Conservation (phyloP, 2,888 invertebrate species). For the Peribatodes rhomboidaria region DNA sequence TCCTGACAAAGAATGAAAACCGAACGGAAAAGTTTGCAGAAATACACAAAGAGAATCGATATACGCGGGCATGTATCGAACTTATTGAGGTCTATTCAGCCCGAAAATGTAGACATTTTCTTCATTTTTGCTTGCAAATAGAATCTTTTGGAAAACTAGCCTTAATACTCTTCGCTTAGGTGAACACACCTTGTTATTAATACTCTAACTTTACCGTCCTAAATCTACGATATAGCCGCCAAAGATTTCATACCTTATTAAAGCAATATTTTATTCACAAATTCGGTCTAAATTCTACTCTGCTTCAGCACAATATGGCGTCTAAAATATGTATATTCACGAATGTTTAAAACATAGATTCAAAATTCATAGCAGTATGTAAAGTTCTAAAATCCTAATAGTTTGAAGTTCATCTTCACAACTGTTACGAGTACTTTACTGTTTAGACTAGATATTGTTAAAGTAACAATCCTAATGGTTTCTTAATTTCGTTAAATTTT, state of each 20-base stretch:
- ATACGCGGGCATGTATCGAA: conserved; percentile 1
- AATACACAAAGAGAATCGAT: conserved; percentile 3
- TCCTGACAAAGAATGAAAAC: not conserved
- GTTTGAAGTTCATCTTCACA: too few relatives aligned
- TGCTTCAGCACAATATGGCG: not conserved
- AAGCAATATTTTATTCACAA: conserved; percentile 21
- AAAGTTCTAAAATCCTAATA: too few relatives aligned
- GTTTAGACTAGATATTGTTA: too few relatives aligned
- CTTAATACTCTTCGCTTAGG: not conserved
- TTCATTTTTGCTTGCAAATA: not conserved
- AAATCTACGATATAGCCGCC: conserved; percentile 3
- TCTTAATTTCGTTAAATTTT: too few relatives aligned
- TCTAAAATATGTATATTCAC: too few relatives aligned
- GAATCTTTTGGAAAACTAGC: not conserved
- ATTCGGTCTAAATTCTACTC: not conserved
- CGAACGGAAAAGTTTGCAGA: not conserved
- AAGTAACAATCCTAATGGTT: too few relatives aligned
- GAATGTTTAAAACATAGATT: too few relatives aligned
- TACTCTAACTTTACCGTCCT: not conserved
- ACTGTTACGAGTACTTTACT: too few relatives aligned
- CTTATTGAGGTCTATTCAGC: not conserved
- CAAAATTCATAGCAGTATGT: too few relatives aligned
- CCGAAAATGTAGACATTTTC: not conserved
- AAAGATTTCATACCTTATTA: conserved; percentile 6
- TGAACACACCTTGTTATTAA: not conserved